Conservation (phyloP, 2,888 invertebrate species). For the Scotopteryx bipunctaria region DNA sequence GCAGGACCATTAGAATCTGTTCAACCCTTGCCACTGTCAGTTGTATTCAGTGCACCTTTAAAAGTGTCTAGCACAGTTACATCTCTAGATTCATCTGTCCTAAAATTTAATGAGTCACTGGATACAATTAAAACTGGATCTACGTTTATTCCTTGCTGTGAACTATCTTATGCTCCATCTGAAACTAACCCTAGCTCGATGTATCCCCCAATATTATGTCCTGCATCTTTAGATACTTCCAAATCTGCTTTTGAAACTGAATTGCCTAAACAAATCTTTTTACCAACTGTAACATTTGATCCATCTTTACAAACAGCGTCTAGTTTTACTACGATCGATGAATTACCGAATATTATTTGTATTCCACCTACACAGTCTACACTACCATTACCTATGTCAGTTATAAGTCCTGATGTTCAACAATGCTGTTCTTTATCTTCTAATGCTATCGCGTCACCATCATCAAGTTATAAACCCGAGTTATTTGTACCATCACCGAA, state of each 20-base stretch:
- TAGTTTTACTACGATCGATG: not conserved
- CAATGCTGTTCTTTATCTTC: not conserved
- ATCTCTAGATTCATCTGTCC: not conserved
- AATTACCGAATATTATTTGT: not conserved
- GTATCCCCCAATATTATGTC: no score
- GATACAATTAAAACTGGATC: not conserved
- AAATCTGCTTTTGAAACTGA: no score
- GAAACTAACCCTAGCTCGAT: not conserved
- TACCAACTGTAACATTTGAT: not conserved
- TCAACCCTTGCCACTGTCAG: no score
- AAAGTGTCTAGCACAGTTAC: constrained; percentile 1
- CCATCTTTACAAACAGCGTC: not conserved
- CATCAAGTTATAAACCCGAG: no score
- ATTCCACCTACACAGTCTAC: not conserved
- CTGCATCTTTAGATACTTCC: no score
- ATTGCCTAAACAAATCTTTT: not conserved
- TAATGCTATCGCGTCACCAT: no score
- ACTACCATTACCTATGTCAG: constrained; percentile 1
- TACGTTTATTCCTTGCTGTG: constrained; percentile 2
- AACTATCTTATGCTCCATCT: not conserved
- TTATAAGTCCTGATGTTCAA: not conserved
- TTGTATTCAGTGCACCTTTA: constrained; percentile 2
- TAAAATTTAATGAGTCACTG: not conserved
- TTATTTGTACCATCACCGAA: constrained; percentile 1
- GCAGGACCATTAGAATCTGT: no score